Evolutionary conservation across 2,797 vertebrate genomes (phyloP), one percentile per base, ranked within the genome.

Genomic region (Pangasius larnaudii): DNA sequence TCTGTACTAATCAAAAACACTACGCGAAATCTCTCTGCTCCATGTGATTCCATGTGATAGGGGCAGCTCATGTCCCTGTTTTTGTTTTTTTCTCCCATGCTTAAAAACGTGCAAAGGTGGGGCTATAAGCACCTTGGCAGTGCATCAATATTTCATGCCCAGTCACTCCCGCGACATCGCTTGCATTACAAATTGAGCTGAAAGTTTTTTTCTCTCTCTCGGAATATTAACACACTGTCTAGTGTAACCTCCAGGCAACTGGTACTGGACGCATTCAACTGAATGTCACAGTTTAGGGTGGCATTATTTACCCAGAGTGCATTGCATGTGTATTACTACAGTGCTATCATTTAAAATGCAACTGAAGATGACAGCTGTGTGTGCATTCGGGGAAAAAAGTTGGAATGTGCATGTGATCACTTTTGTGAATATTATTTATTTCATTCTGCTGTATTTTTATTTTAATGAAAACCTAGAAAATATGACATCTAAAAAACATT

Each of bases 21-120:
- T 46, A 67, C 59, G 30, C 49, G 10, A 86, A 84, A 84, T 83
- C 80, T 77, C 61, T 89, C 83, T 67, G 88, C 87, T 88, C 75
- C 87, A 90, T 87, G 78, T 87, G 88, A 89, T 89, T 67, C 75
- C 30, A 78, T 56, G 67, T 89, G 88, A 91, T 90, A 86, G 86
- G 71, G 22, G 83, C 74, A 61, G 63, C 88, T 90, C 86, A 89
- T 84, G 86, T 84, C 85, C 81, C 85, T 58, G 75, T 88, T 86
- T 87, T 87, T 27, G 27, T 39, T 86, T 84, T 86, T 89, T 89
- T 84, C 53, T 56, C 42, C 65, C 19, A 22, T 84, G 82, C 63
- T 69, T 51, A 36, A 69, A 69, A 84, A 69, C 33, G 58, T 87
- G 79, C 89, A 90, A 83, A 78, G 82, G 46, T 46, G 63, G 85